phyloP scores from a whole-genome alignment of 92 coral and sea anemone species.

The Phenganax stokvisi region DNA sequence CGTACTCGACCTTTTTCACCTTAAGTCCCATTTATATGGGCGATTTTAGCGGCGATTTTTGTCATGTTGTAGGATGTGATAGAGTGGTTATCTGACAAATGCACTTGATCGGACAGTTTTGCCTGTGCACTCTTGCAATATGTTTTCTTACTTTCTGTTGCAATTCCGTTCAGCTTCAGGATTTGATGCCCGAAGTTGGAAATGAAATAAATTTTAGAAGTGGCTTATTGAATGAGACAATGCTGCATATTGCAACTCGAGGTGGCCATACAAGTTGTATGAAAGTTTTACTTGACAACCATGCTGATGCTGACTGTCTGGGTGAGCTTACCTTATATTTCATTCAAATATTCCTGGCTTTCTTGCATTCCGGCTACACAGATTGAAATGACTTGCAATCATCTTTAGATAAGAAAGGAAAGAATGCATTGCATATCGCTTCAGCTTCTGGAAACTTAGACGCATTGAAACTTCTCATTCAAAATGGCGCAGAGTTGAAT shows the following conservation, averaged over 20 bases:
- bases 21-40: no score
- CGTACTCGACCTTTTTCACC: no score
- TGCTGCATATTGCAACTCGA: conserved; percentile 66
- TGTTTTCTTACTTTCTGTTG: background rate
- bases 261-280: conserved; percentile 63
- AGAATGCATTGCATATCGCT: conserved; percentile 75
- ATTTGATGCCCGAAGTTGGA: conserved; percentile 11
- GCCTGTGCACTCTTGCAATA: no score
- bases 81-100: no score
- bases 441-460: conserved; percentile 72
- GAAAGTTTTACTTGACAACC: conserved; percentile 59
- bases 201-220: background rate
- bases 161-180: conserved; percentile 10
- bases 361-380: background rate
- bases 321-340: conserved; percentile 47
- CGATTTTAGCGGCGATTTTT: no score
- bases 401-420: conserved; percentile 66
- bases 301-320: conserved; percentile 59
- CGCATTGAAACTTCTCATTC: conserved; percentile 56
- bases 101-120: no score
- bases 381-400: background rate
- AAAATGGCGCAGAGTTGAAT: conserved; percentile 59
- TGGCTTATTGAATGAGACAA: conserved; percentile 13
- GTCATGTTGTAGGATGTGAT: no score
- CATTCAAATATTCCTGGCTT: background rate